These are phyloP conservation scores for Columba guinea DNA, from an alignment of 2,797 vertebrate genomes.

Conservation along the genomic window DNA sequence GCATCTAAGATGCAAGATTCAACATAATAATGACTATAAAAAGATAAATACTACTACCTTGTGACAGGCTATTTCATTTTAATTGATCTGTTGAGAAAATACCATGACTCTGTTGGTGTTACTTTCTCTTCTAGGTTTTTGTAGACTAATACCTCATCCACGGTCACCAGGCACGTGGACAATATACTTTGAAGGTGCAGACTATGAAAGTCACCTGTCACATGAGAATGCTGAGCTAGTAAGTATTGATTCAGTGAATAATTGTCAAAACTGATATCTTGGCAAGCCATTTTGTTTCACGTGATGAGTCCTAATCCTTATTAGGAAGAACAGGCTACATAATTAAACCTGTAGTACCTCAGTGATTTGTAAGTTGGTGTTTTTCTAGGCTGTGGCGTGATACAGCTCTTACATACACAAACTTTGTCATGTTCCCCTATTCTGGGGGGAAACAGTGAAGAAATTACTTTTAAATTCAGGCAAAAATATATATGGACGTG, in stretches of 20 bases:
- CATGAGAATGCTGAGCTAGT: conserved; percentile 89
- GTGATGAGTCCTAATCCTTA: background rate
- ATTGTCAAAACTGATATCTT: background rate
- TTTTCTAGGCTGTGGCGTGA: background rate
- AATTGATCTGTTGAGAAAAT: background rate
- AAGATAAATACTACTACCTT: background rate
- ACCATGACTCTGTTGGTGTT: background rate
- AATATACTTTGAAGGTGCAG: conserved; percentile 93
- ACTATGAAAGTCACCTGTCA: conserved; percentile 90
- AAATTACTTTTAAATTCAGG: background rate
- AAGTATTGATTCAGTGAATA: conserved; percentile 45
- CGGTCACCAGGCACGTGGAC: conserved; percentile 96
- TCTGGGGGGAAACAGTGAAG: background rate
- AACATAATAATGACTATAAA: background rate
- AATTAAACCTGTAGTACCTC: background rate
- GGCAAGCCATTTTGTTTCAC: background rate
- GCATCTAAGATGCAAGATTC: background rate
- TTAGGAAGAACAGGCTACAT: background rate
- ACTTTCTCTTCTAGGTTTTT: conserved; percentile 83
- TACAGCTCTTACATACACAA: background rate
- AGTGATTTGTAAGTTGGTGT: background rate
- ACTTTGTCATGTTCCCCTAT: background rate
- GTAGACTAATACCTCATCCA: conserved; percentile 87
- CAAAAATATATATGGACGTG: background rate
- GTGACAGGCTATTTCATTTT: background rate